Conservation (phyloP, 2,113 vertebrate species). For the Coturnix japonica region DNA sequence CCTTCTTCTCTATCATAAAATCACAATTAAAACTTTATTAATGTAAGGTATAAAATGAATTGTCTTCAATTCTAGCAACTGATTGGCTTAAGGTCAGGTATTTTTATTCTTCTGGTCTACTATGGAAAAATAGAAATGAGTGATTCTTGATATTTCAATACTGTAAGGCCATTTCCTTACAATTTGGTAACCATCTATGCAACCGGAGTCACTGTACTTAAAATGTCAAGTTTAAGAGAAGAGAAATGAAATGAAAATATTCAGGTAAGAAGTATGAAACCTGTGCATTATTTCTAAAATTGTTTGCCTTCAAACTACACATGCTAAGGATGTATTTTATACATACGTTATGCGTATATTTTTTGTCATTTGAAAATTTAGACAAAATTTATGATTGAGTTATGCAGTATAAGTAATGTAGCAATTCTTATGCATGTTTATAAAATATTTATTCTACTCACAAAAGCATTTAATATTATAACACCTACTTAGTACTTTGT, state of each 20-base stretch:
- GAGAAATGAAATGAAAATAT: not conserved
- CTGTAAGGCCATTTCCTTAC: not conserved
- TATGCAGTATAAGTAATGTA: not conserved
- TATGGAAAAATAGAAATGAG: not conserved
- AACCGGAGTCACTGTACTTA: not conserved
- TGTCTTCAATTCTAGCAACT: not conserved
- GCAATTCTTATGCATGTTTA: not conserved
- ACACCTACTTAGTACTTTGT: not conserved
- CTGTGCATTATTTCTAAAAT: not conserved
- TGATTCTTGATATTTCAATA: not conserved
- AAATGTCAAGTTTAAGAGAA: not conserved
- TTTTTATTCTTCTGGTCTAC: not conserved
- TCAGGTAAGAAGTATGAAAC: not conserved
- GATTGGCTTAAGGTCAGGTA: not conserved
- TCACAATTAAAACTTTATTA: not conserved
- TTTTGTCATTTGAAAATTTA: not conserved
- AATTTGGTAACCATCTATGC: not conserved
- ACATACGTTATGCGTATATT: not conserved
- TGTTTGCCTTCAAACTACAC: not conserved
- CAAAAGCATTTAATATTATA: not conserved
- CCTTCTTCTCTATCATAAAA: not conserved
- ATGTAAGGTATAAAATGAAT: not conserved
- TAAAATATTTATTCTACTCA: conserved; percentile 3
- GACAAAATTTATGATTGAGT: not conserved
- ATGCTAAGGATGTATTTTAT: not conserved